Evolutionary conservation across 2,888 invertebrate genomes (phyloP).

Genomic region (Heliconius erato): DNA sequence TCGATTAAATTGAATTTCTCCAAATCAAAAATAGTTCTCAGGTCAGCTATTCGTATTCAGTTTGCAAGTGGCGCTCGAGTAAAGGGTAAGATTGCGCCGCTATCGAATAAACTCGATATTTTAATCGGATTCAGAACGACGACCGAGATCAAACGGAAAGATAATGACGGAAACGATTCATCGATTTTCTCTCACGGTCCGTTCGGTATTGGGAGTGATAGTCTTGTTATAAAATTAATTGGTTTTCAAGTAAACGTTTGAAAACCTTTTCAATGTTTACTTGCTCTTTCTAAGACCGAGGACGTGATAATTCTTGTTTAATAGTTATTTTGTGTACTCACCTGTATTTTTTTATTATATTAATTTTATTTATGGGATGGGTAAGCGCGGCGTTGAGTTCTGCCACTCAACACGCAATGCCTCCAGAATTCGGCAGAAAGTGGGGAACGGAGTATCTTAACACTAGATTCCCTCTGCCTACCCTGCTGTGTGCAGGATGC

Average conservation of each 20-base stretch:
- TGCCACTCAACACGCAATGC: too few species aligned
- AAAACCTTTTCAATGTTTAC: background rate
- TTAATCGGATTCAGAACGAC: slow-evolving; percentile 37
- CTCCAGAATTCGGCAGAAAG: too few species aligned
- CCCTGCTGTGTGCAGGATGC: too few species aligned
- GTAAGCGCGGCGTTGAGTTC: too few species aligned
- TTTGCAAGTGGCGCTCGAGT: slow-evolving; percentile 6
- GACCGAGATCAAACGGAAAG: slow-evolving; percentile 15
- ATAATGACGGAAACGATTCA: slow-evolving; percentile 18
- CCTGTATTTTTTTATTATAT: too few species aligned
- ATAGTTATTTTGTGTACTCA: too few species aligned
- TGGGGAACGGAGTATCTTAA: too few species aligned
- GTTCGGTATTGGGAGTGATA: background rate
- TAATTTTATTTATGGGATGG: too few species aligned
- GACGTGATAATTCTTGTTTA: background rate
- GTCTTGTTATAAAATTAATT: background rate
- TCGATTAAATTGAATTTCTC: background rate
- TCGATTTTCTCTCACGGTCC: slow-evolving; percentile 14
- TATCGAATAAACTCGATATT: slow-evolving; percentile 46
- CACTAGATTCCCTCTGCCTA: too few species aligned
- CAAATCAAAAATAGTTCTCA: background rate
- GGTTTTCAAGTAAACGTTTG: background rate
- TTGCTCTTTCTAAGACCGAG: background rate
- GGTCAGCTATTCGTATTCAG: background rate
- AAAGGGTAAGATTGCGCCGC: slow-evolving; percentile 19